Evolutionary conservation across 2,888 invertebrate species (phyloP).

Genomic region (Prosapia bicincta): DNA sequence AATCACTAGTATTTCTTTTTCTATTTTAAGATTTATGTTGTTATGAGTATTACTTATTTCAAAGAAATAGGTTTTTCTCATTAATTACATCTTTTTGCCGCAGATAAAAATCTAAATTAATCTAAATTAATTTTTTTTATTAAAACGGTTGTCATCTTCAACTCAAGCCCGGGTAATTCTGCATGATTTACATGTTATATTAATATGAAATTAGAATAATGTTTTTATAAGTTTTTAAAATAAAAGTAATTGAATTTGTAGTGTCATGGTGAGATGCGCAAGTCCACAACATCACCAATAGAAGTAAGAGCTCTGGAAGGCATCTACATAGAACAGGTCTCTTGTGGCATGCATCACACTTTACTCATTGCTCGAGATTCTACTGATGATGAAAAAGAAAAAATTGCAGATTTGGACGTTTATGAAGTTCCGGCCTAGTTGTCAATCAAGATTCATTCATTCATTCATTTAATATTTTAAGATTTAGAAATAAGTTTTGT

Average conservation of each 20-base stretch:
- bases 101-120: neutral
- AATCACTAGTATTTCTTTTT: too few relatives aligned
- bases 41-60: too few relatives aligned
- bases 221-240: too few relatives aligned
- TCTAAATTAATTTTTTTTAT: neutral
- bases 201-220: neutral
- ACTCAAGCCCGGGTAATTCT: neutral
- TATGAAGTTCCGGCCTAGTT: conserved; percentile 39
- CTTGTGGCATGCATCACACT: conserved; percentile 85
- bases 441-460: neutral
- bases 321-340: conserved; percentile 53
- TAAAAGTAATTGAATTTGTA: conserved; percentile 45
- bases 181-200: neutral
- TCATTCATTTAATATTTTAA: neutral
- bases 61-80: too few relatives aligned
- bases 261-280: conserved; percentile 87
- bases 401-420: conserved; percentile 57
- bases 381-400: conserved; percentile 60
- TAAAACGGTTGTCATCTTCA: neutral
- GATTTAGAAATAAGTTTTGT: neutral
- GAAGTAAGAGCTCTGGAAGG: conserved; percentile 63
- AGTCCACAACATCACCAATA: conserved; percentile 82
- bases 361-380: conserved; percentile 64
- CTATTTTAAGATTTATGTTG: too few relatives aligned
- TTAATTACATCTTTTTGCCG: too few relatives aligned